Percentiles rank a stretch among this genome's conserved stretches.
phyloP scores from a whole-genome alignment of 2,113 vertebrate species.

The Prinia subflava region DNA sequence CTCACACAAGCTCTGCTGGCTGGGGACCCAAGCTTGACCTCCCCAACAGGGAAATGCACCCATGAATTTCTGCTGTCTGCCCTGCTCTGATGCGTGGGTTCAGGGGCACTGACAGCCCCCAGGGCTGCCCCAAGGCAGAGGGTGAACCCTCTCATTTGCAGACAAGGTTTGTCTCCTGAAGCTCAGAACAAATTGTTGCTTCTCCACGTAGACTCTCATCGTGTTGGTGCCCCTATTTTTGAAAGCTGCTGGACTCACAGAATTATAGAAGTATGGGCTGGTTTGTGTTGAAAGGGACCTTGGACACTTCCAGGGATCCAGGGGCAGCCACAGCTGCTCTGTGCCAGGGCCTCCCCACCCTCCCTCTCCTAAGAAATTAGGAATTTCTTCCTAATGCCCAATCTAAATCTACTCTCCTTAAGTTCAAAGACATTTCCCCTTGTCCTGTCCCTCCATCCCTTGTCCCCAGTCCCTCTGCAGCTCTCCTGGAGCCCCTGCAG shows the following conservation, averaged over 20 bases:
- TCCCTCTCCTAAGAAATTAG: rapidly evolving
- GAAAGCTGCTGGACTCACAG: background rate
- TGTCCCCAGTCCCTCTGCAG: background rate
- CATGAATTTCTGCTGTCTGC: rapidly evolving
- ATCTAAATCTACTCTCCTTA: background rate
- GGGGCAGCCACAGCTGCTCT: background rate
- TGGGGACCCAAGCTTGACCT: rapidly evolving
- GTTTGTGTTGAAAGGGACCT: background rate
- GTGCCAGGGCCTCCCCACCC: background rate
- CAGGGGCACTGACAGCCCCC: background rate
- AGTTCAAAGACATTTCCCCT: background rate
- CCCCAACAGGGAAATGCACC: background rate
- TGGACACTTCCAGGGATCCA: background rate
- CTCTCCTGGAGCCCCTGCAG: background rate
- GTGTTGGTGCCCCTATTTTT: rapidly evolving
- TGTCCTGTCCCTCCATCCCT: rapidly evolving
- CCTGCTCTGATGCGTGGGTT: background rate
- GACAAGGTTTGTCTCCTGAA: rapidly evolving
- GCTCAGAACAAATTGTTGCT: background rate
- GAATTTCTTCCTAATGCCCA: background rate
- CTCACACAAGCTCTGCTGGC: background rate
- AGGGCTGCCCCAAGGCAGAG: background rate
- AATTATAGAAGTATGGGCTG: rapidly evolving
- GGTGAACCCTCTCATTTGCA: no score
- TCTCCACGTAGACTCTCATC: background rate